Base-by-base conservation (phyloP, 2,888 invertebrate genomes). In the Rhopalosiphum nymphaeae region DNA sequence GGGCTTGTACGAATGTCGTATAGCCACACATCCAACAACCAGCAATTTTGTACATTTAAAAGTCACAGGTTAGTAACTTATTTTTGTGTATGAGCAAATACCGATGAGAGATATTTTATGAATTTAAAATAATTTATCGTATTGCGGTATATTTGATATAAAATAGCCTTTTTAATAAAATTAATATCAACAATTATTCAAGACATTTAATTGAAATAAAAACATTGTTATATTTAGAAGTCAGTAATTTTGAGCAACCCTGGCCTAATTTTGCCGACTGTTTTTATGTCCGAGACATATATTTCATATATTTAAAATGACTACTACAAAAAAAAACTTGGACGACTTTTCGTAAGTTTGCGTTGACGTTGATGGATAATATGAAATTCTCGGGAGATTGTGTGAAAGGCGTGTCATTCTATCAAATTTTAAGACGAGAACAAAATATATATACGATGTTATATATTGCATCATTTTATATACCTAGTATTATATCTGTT, bases 1-100 rank as follows among this genome's bases (percentile, higher is more conserved):
- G 85, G 96, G 96, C 10, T 95, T 96, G 94, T 96, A 96, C 95
- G 96, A 96, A 95, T 96, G 96, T 95, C 96, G 96, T 95, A 95
- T 96, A 36, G 96, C 96, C 85, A 96, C 96, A 42, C 96, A 96
- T 95, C 96, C 96, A 56, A 96, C 96, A 91, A 95, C 96, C 94
- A 96, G 96, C 95, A 96, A 96, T 95, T 96, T 96, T 95, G 95
- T 96, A 94, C 95, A 95, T 93, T 95, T 96, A 36, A 95, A 95
- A 95, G 96, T 96, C 87, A 96, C 96, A 94, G 96, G 96, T 96
- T 95, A 95, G 96, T 95, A 46, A 53, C 1, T 16, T 78, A 36
- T 53, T 53, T 78, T 78, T 21, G 78, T 36, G 21, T 78, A 21
- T 36, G 36, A 78, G 78, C 7, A 36, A 7, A 36, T 21, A 78